These are phyloP conservation scores for Micrasema longulum DNA, from an alignment of 1,140 invertebrate species.

Conservation along the genomic window DNA sequence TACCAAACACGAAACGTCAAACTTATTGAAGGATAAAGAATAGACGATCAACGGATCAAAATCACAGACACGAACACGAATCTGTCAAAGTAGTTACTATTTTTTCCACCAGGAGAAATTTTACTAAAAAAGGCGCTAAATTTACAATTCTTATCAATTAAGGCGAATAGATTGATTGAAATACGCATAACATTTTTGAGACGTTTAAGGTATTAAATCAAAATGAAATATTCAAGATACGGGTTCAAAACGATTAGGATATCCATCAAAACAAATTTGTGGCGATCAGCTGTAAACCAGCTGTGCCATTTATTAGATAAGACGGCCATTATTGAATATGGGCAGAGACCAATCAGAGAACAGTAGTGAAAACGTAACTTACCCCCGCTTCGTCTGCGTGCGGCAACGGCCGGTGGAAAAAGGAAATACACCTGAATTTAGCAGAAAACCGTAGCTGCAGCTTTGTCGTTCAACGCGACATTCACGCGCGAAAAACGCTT, in stretches of 20 bases:
- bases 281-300: slow-evolving; percentile 41
- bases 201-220: background rate
- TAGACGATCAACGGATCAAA: no score
- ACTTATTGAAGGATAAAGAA: no score
- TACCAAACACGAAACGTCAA: slow-evolving; percentile 28
- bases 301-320: slow-evolving; percentile 36
- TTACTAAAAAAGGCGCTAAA: slow-evolving; percentile 32
- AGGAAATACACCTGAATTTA: slow-evolving; percentile 68
- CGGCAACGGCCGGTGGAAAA: slow-evolving; percentile 55
- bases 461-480: slow-evolving; percentile 66
- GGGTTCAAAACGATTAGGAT: background rate
- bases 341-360: slow-evolving; percentile 34
- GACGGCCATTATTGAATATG: slow-evolving; percentile 29
- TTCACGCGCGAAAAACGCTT: slow-evolving; percentile 65
- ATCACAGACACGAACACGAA: no score
- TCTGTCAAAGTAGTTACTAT: slow-evolving; percentile 16
- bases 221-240: background rate
- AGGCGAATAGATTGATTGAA: background rate
- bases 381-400: background rate
- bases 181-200: no score
- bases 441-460: slow-evolving; percentile 49
- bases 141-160: slow-evolving; percentile 8
- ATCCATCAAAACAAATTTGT: slow-evolving; percentile 2
- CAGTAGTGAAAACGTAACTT: slow-evolving; percentile 16
- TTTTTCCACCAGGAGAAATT: slow-evolving; percentile 26